phyloP scores from a whole-genome alignment of 2,888 invertebrate species.

The Drosophila anceps region DNA sequence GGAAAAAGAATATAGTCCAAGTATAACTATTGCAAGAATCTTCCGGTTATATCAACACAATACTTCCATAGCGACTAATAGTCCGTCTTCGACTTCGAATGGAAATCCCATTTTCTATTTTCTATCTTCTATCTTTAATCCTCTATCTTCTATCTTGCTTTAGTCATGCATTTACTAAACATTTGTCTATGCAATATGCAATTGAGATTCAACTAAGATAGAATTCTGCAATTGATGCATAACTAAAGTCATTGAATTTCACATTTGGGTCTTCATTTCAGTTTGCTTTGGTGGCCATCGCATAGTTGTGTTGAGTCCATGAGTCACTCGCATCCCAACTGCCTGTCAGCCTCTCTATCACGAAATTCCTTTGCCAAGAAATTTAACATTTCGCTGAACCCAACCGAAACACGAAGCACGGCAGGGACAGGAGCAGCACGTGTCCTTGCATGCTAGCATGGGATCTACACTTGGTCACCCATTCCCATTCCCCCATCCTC shows the following conservation, averaged over 20 bases:
- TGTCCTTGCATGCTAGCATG: conserved; percentile 68
- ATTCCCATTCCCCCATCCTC: neutral
- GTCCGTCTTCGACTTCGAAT: too few relatives aligned
- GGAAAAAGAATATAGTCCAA: too few relatives aligned
- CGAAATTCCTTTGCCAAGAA: conserved; percentile 18
- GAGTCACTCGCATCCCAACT: conserved; percentile 7
- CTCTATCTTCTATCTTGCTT: neutral
- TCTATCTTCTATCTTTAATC: too few relatives aligned
- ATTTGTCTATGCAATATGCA: too few relatives aligned
- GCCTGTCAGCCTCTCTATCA: neutral
- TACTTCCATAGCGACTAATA: neutral
- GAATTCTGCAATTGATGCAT: neutral
- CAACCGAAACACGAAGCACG: neutral
- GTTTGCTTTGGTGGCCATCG: too few relatives aligned
- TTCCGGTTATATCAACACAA: neutral
- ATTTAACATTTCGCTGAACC: neutral
- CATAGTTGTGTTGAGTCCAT: neutral
- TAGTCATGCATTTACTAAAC: too few relatives aligned
- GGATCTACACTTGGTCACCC: conserved; percentile 57
- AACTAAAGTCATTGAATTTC: neutral
- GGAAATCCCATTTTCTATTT: too few relatives aligned
- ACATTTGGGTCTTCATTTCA: neutral
- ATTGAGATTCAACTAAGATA: too few relatives aligned
- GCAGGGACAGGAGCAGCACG: conserved; percentile 54
- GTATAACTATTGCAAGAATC: too few relatives aligned